phyloP scores from a whole-genome alignment of 2,113 vertebrate genomes.

The pig (Sus scrofa) region DNA sequence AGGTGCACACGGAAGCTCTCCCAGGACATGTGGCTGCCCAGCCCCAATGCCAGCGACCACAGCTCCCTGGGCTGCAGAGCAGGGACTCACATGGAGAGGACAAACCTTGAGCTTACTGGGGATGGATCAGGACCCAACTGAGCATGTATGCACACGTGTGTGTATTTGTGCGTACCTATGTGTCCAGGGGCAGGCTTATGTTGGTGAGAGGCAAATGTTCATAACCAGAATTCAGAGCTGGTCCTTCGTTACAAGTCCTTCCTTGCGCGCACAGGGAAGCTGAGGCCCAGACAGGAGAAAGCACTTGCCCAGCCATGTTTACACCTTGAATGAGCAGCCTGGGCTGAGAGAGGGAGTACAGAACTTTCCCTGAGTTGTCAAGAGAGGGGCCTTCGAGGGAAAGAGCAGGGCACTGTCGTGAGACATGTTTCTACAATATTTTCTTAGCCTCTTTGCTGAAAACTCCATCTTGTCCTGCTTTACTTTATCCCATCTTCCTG shows the following conservation, averaged over 20 bases:
- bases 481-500: too few species aligned
- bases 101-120: not conserved
- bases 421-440: too few species aligned
- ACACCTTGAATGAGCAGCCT: not conserved
- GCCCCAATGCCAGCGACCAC: not conserved
- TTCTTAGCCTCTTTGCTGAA: too few species aligned
- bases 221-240: not conserved
- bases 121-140: not conserved
- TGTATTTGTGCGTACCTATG: accelerated
- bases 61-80: not conserved
- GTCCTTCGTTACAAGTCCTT: not conserved
- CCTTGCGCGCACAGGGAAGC: not conserved
- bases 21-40: not conserved
- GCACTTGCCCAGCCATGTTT: not conserved
- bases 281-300: not conserved
- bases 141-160: not conserved
- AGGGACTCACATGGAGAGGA: not conserved
- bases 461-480: too few species aligned
- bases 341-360: not conserved
- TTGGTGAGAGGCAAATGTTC: not conserved
- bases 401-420: too few species aligned
- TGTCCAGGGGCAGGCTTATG: not conserved
- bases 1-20: not conserved
- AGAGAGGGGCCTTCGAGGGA: not conserved
- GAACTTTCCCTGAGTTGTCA: not conserved